These are phyloP conservation scores for Sarcophaga caerulescens DNA, from an alignment of 2,888 invertebrate species.

Conservation along the genomic window DNA sequence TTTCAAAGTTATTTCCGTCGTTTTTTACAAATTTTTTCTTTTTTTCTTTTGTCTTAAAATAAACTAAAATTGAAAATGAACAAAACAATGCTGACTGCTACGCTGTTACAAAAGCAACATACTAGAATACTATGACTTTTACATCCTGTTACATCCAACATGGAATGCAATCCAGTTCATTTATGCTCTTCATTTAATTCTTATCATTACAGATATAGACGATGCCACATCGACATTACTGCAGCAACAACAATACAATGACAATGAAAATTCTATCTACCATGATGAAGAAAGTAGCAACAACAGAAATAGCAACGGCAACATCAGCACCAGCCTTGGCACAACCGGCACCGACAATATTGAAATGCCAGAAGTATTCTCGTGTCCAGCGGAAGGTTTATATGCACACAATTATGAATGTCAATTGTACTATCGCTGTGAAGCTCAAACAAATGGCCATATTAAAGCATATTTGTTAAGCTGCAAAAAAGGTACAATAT, in stretches of 20 bases:
- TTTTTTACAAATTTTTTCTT: no score
- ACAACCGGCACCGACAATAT: conserved; percentile 48
- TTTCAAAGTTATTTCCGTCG: no score
- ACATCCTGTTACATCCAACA: conserved; percentile 35
- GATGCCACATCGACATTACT: conserved; percentile 62
- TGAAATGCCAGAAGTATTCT: conserved; percentile 77
- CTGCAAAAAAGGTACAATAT: conserved; percentile 89
- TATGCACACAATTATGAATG: conserved; percentile 88
- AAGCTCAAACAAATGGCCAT: conserved; percentile 82
- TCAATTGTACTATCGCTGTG: conserved; percentile 88
- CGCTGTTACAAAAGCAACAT: conserved; percentile 12
- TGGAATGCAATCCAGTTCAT: conserved; percentile 20
- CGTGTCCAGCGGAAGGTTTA: conserved; percentile 87
- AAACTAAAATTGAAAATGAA: no score
- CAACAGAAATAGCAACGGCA: conserved; percentile 19
- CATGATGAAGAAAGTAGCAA: conserved; percentile 49
- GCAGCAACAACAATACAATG: conserved; percentile 52
- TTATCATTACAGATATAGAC: conserved; percentile 73
- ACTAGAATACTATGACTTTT: conserved; percentile 15
- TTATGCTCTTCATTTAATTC: conserved; percentile 34
- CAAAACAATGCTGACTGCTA: no score
- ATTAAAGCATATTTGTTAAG: conserved; percentile 85
- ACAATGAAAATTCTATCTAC: conserved; percentile 63
- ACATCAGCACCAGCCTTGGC: neutral
- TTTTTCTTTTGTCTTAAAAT: no score